Evolutionary conservation across 2,888 invertebrate species (phyloP), one percentile per base, ranked within the genome.

Genomic region (Endomychus coccineus): DNA sequence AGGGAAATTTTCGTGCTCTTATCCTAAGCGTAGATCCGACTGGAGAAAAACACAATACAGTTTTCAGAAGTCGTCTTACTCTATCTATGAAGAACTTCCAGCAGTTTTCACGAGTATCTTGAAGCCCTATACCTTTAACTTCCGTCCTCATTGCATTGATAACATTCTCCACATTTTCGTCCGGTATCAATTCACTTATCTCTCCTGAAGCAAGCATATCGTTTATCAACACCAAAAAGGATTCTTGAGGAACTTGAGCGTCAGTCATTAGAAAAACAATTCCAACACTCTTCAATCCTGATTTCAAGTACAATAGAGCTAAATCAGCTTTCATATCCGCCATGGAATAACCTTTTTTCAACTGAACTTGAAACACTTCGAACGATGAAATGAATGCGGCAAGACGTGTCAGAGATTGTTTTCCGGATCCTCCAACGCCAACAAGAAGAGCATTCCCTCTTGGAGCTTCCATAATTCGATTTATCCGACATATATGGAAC

Each of bases 31-130:
- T 91, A 0, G 83, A 80, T 0, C 95, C 95, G 35, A 95, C 94
- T 0, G 95, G 95, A 0, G 94, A 95, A 66, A 95, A 95, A 61
- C 94, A 95, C 2, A 96, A 68, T 9, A 95, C 83, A 33, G 75
- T 71, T 71, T 85, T 76, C 5, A 87, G 59, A 54, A 78, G 75
- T 38, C 78, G 75, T 36, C 91, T 74, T 4, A 94, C 91, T 53
- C 88, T 78, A 50, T 91, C 88, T 49, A 95, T 90, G 60, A 92
- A 95, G 67, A 86, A 95, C 58, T 80, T 81, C 95, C 94, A 95
- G 59, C 94, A 94, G 60, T 91, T 94, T 61, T 95, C 94, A 39
- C 83, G 74, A 0, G 84, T 84, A 56, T 95, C 95, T 34, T 78
- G 71, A 38, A 89, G 70, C 1, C 94, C 94, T 1, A 78, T 68